Evolutionary conservation across 1,140 invertebrate species (phyloP).

Genomic region (Samia ricini): DNA sequence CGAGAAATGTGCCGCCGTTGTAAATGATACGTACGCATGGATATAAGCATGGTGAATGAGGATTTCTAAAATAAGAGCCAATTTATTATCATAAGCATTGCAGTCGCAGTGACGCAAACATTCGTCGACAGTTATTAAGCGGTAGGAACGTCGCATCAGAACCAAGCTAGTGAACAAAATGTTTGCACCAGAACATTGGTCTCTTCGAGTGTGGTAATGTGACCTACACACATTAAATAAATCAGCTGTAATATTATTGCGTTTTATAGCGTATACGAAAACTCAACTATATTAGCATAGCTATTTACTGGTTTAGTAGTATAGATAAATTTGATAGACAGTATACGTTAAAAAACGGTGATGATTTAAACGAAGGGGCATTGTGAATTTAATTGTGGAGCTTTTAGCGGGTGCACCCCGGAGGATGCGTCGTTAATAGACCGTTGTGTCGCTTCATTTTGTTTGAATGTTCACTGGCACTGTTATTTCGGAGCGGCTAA

Average conservation of each 20-base stretch:
- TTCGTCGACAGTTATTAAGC: conserved; percentile 72
- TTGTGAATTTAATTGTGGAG: conserved; percentile 54
- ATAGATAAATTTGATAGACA: not conserved
- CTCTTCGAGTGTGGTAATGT: conserved; percentile 32
- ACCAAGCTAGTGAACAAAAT: conserved; percentile 45
- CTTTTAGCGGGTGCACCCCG: conserved; percentile 48
- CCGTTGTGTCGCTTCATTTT: conserved; percentile 69
- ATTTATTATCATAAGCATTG: conserved; percentile 67
- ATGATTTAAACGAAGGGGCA: not conserved
- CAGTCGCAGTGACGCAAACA: conserved; percentile 66
- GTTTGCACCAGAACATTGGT: conserved; percentile 34
- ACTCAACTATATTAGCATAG: too few relatives aligned
- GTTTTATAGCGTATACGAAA: not conserved
- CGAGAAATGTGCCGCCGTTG: conserved; percentile 53
- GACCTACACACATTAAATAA: conserved; percentile 28
- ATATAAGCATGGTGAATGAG: conserved; percentile 61
- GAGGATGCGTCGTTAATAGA: conserved; percentile 69
- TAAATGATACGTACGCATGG: conserved; percentile 54
- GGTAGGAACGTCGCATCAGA: conserved; percentile 57
- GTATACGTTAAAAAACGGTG: not conserved
- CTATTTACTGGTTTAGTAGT: too few relatives aligned
- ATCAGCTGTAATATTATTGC: conserved; percentile 31
- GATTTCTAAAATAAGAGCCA: conserved; percentile 70
- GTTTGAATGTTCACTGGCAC: conserved; percentile 67
- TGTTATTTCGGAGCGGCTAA: conserved; percentile 74